These are phyloP conservation scores for Carassius carassius DNA, from an alignment of 2,113 vertebrate species.

Conservation along the genomic window DNA sequence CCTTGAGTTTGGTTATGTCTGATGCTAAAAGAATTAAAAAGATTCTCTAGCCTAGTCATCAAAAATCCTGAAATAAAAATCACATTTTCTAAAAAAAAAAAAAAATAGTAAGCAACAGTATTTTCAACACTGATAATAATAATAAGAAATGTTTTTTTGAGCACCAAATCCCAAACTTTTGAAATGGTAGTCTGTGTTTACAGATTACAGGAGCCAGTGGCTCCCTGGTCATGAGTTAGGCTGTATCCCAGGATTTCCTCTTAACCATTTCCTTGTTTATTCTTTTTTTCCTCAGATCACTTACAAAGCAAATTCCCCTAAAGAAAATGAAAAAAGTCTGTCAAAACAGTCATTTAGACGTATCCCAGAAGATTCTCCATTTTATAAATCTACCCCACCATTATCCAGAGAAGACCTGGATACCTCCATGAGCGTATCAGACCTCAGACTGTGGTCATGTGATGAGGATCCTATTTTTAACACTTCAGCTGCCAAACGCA, in stretches of 20 bases:
- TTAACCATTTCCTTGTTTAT: neutral
- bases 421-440: conserved; percentile 49
- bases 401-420: conserved; percentile 45
- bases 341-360: conserved; percentile 30
- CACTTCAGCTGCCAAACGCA: conserved; percentile 48
- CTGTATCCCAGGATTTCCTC: neutral
- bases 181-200: neutral
- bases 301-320: neutral
- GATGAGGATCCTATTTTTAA: conserved; percentile 4
- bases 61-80: too few relatives aligned
- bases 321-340: conserved; percentile 16
- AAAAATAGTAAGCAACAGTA: too few relatives aligned
- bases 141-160: too few relatives aligned
- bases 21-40: too few relatives aligned
- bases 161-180: neutral
- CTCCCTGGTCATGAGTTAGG: neutral
- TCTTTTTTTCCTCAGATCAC: conserved; percentile 45
- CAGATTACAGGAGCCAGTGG: neutral
- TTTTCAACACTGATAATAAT: too few relatives aligned
- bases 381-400: conserved; percentile 37
- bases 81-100: too few relatives aligned
- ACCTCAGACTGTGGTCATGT: conserved; percentile 48
- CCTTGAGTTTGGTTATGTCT: too few relatives aligned
- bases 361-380: conserved; percentile 36
- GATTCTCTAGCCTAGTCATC: too few relatives aligned